Evolutionary conservation across 2,888 invertebrate species (phyloP).

Genomic region (Athalia rosae): DNA sequence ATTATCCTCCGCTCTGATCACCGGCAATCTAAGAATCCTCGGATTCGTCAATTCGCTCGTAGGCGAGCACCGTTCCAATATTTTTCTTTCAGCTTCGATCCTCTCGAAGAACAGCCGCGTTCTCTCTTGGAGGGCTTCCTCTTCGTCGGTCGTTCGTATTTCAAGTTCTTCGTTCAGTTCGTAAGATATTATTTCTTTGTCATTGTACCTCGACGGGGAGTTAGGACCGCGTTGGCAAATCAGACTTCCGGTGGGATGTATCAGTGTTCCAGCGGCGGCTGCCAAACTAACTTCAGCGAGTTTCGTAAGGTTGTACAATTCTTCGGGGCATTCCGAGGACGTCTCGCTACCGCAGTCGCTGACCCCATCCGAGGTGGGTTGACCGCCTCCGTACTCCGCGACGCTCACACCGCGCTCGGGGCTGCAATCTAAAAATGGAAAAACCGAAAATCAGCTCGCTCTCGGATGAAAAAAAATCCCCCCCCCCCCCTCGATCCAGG

Average conservation of each 20-base stretch:
- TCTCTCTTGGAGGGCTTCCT: conserved; percentile 58
- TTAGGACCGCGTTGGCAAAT: conserved; percentile 60
- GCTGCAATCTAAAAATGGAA: conserved; percentile 62
- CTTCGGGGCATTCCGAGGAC: conserved; percentile 76
- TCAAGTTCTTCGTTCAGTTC: conserved; percentile 26
- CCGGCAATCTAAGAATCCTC: conserved; percentile 26
- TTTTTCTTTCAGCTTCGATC: conserved; percentile 66
- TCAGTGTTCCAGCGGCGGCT: conserved; percentile 78
- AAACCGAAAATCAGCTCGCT: no score
- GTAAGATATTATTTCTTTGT: conserved; percentile 3
- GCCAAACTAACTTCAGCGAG: conserved; percentile 84
- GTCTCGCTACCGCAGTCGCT: conserved; percentile 72
- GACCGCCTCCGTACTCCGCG: conserved; percentile 66
- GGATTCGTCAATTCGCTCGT: not conserved
- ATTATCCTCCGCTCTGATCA: not conserved
- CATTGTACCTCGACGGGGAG: conserved; percentile 52
- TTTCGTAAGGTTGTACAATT: conserved; percentile 84
- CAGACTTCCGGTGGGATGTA: conserved; percentile 68
- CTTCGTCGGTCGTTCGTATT: conserved; percentile 50
- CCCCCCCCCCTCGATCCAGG: no score
- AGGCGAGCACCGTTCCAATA: conserved; percentile 46
- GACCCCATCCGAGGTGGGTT: conserved; percentile 71
- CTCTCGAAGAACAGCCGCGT: conserved; percentile 67
- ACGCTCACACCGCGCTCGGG: conserved; percentile 65
- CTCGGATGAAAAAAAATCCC: no score